phyloP scores from a whole-genome alignment of 2,888 invertebrate genomes.

The Eupithecia subfuscata region DNA sequence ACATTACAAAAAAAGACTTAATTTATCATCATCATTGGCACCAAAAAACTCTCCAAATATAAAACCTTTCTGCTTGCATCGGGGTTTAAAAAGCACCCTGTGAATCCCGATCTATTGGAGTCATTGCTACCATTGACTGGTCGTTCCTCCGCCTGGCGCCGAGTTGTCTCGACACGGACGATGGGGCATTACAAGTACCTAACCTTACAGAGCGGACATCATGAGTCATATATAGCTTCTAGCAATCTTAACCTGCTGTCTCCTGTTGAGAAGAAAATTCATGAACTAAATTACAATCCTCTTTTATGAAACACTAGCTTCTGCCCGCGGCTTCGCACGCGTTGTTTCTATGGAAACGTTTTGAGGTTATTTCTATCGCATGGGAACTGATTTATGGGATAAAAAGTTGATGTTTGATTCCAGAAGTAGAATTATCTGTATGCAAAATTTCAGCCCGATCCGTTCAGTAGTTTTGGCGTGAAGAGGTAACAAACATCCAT shows the following conservation, averaged over 20 bases:
- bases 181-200: constrained; percentile 17
- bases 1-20: too few species aligned
- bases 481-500: too few species aligned
- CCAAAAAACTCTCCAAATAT: too few species aligned
- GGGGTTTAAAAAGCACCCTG: constrained; percentile 39
- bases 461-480: too few species aligned
- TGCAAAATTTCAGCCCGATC: too few species aligned
- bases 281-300: not conserved
- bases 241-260: not conserved
- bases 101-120: constrained; percentile 44
- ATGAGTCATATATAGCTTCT: not conserved
- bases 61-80: not conserved
- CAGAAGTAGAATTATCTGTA: too few species aligned
- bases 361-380: too few species aligned
- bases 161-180: constrained; percentile 62
- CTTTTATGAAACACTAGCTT: not conserved
- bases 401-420: too few species aligned
- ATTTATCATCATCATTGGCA: too few species aligned
- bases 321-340: too few species aligned
- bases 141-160: constrained; percentile 74
- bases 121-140: constrained; percentile 63
- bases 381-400: too few species aligned
- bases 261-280: not conserved
- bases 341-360: too few species aligned
- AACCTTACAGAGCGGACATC: not conserved